These are phyloP conservation scores for Clarias laeviceps DNA, from an alignment of 2,797 vertebrate species.

Conservation along the genomic window DNA sequence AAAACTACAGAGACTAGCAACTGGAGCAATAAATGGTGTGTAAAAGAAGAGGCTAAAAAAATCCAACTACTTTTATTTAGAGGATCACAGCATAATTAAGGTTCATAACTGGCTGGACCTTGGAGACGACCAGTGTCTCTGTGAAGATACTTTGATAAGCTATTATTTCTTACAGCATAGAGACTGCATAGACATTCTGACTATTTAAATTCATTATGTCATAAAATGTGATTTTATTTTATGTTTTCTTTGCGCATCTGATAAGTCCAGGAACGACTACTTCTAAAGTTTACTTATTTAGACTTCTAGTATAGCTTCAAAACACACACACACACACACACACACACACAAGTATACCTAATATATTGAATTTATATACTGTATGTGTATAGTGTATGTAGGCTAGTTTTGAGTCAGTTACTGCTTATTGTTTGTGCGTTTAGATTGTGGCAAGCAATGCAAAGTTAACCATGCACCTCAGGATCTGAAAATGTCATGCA, in stretches of 20 bases:
- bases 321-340: background rate
- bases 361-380: too few species aligned
- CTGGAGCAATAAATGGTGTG: background rate
- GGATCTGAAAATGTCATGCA: background rate
- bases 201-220: too few species aligned
- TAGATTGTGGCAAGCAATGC: background rate
- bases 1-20: background rate
- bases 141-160: background rate
- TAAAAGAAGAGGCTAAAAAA: background rate
- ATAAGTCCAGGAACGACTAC: background rate
- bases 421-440: background rate
- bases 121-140: background rate
- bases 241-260: background rate
- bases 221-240: background rate
- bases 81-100: background rate
- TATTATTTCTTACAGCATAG: background rate
- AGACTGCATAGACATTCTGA: background rate
- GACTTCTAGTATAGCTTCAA: too few species aligned
- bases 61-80: background rate
- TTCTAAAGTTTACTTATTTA: background rate
- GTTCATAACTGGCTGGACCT: background rate
- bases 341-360: background rate
- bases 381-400: background rate
- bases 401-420: background rate
- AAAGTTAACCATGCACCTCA: background rate